Conservation (phyloP, 2,888 invertebrate species). For the Odontomyia ornata region DNA sequence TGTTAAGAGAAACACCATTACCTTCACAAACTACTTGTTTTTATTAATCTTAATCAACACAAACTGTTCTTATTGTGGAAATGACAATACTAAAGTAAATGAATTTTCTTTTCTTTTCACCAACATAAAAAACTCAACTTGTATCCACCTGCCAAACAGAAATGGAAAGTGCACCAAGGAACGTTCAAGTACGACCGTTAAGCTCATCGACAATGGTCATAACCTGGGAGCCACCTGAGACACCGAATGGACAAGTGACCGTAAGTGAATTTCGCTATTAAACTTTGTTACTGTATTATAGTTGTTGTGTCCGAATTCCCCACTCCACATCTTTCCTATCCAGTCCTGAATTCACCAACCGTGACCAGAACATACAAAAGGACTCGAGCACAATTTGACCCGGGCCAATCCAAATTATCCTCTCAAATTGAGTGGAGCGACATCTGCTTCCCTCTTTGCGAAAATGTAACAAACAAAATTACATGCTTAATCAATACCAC, state of each 20-base stretch:
- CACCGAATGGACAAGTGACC: slow-evolving; percentile 96
- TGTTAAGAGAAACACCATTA: slow-evolving; percentile 33
- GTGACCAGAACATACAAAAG: not conserved
- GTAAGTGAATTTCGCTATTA: slow-evolving; percentile 68
- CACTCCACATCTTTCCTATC: not conserved
- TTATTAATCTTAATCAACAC: not conserved
- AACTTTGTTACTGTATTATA: not conserved
- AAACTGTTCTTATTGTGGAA: not conserved
- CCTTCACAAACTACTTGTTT: not conserved
- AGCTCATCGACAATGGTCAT: slow-evolving; percentile 97
- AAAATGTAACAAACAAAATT: slow-evolving; percentile 43
- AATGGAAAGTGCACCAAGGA: slow-evolving; percentile 94
- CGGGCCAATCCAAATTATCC: slow-evolving; percentile 26
- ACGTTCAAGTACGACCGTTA: slow-evolving; percentile 92
- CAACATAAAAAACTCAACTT: not conserved
- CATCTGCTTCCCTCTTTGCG: slow-evolving; percentile 30
- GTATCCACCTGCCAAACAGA: slow-evolving; percentile 67
- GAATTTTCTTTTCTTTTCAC: not conserved
- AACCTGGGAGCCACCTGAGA: slow-evolving; percentile 98
- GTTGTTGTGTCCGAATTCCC: not conserved
- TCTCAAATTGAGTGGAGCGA: slow-evolving; percentile 27
- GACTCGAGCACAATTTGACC: slow-evolving; percentile 10
- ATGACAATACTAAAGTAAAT: slow-evolving; percentile 10
- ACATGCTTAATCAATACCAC: slow-evolving; percentile 40
- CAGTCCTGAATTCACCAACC: not conserved